Evolutionary conservation across 2,113 vertebrate species (phyloP), one percentile per base, ranked within the genome.

Genomic region (Oncorhynchus gorbuscha): DNA sequence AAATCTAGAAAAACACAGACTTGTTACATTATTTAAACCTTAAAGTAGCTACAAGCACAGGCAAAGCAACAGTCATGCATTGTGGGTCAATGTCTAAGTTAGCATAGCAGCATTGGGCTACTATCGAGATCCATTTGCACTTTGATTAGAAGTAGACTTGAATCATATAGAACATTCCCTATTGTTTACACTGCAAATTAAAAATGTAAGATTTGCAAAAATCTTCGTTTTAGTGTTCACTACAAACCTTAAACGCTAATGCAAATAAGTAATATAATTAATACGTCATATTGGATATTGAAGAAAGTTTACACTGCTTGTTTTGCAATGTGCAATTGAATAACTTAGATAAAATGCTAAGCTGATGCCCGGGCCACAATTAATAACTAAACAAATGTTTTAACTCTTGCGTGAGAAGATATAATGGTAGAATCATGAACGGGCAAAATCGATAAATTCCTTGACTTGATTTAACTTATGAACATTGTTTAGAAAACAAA

Each of bases 111-210:
- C 79, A 8, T 76, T 22, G 12, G 51, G 14, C 51, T 51, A 81
- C 75, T 49, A 74, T 49, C 71, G 1, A 83, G 62, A 84, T 76
- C 68, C 59, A n/a, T n/a, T n/a, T n/a, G n/a, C n/a, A n/a, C 59
- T 61, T 61, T 61, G 49, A 13, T 22, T 20, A 61, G 59, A 61
- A 61, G 20, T 22, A n/a, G n/a, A 61, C 18, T 22, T 61, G 69
- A 69, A 78, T 75, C 75, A 61, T 64, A 72, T 65, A 69, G 24
- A 76, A 32, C 71, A 75, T 86, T 85, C 79, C 78, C 66, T 35
- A 79, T 55, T 85, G 83, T 84, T 89, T 88, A 88, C 84, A 88
- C 80, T 82, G 77, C 79, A 64, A 3, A 76, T 69, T 39, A 6
- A 49, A 49, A 20, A 70, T 5, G 0, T 75, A 26, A 68, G 78